Evolutionary conservation across 2,888 invertebrate genomes (phyloP), one percentile per base, ranked within the genome.

Genomic region (Agrochola circellaris): DNA sequence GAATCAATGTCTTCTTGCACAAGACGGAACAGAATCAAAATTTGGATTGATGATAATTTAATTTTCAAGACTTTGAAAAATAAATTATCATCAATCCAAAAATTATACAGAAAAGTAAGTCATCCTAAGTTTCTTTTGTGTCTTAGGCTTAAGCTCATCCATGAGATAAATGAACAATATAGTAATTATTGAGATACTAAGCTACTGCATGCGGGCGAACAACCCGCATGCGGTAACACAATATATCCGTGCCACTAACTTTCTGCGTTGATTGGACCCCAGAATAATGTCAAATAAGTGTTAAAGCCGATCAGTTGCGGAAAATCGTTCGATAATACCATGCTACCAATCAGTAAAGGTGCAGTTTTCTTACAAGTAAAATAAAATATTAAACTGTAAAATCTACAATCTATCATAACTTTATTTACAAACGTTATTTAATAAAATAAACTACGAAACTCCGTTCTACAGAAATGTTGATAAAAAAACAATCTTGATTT

Each of bases 361-460:
- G 75, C 81, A 85, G 76, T 81, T 66, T 86, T 81, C 67, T 84
- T 73, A 58, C 79, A 73, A 77, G 15, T 62, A 1, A 42, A 58
- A 51, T 73, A 48, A 62, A 72, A 70, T 64, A 0, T 61, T 23
- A n/a, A 30, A 60, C 34, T 66, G 58, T 42, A 34, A 77, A 61
- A 71, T 75, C 65, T 72, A 74, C 20, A 54, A 65, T 73, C 60
- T 62, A 75, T 7, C 26, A 30, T 56, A 17, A 74, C 69, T 77
- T 78, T 79, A 85, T 74, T 80, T 76, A 81, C 76, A 87, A 88
- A 88, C 56, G 75, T 81, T 87, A 75, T 60, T 0, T 20, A 42
- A 30, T n/a, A 5, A 64, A 67, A 83, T 11, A 38, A 30, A 54
- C 11, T 7, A 79, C 1, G 17, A 30, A 30, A 60, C 20, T 17